Conservation (phyloP, 2,797 vertebrate genomes). For the Pempheris klunzingeri region DNA sequence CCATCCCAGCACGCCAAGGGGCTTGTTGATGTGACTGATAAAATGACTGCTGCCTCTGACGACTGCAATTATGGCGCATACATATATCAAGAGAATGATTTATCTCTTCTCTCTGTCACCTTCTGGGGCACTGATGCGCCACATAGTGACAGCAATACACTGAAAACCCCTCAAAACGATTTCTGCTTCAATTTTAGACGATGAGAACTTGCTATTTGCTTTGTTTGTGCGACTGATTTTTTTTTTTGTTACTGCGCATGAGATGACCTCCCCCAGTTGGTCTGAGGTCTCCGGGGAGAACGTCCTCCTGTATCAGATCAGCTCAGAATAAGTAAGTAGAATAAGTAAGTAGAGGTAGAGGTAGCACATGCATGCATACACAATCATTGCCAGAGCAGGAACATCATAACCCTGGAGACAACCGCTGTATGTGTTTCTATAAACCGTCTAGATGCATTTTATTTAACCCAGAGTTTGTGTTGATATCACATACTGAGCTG, state of each 20-base stretch:
- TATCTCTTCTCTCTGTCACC: slow-evolving; percentile 25
- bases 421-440: slow-evolving; percentile 10
- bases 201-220: not conserved
- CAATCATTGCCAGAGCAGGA: slow-evolving; percentile 26
- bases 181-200: not conserved
- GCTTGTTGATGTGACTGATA: slow-evolving; percentile 68
- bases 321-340: slow-evolving; percentile 48
- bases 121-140: not conserved
- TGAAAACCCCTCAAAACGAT: slow-evolving; percentile 32
- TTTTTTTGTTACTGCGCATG: not conserved
- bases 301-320: slow-evolving; percentile 38
- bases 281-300: slow-evolving; percentile 24
- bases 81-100: slow-evolving; percentile 49
- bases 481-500: slow-evolving; percentile 15
- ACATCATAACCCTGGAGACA: slow-evolving; percentile 30
- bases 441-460: slow-evolving; percentile 7
- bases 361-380: not conserved
- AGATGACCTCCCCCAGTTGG: slow-evolving; percentile 7
- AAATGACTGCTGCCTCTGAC: slow-evolving; percentile 58
- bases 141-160: not conserved
- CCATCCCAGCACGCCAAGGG: slow-evolving; percentile 51
- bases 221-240: not conserved
- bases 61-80: slow-evolving; percentile 52
- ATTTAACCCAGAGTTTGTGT: slow-evolving; percentile 10
- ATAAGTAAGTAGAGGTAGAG: slow-evolving; percentile 14